phyloP scores from a whole-genome alignment of 1,140 invertebrate species.

The Heliothis virescens region DNA sequence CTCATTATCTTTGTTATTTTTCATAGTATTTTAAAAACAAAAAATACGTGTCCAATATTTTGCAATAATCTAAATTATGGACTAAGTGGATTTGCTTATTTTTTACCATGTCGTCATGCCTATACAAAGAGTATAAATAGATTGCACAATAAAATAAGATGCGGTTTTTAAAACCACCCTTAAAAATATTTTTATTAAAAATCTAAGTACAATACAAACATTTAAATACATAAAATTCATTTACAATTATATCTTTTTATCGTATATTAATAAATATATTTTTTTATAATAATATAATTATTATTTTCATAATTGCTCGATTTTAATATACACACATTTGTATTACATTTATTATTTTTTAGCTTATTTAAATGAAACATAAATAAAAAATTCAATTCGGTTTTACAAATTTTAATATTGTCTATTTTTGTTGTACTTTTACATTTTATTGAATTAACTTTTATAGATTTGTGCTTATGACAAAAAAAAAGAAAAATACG shows the following conservation, averaged over 20 bases:
- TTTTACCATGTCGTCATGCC: no score
- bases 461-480: neutral
- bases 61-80: no score
- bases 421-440: constrained; percentile 39
- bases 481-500: neutral
- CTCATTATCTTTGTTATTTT: no score
- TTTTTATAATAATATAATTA: neutral
- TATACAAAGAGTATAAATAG: no score
- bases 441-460: neutral
- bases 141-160: neutral
- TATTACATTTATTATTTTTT: no score
- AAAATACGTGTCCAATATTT: no score
- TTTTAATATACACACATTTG: constrained; percentile 7
- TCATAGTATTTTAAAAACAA: no score
- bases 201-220: constrained; percentile 5
- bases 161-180: neutral
- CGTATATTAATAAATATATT: constrained; percentile 1
- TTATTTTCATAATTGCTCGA: constrained; percentile 30
- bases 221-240: constrained; percentile 19
- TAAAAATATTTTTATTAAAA: constrained; percentile 8
- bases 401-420: constrained; percentile 39
- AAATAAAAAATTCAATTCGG: constrained; percentile 2
- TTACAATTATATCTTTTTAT: neutral
- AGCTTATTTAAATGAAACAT: no score
- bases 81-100: no score